Evolutionary conservation across 2,888 invertebrate species (phyloP), one percentile per base, ranked within the genome.

Genomic region (Xanthorhoe spadicearia): DNA sequence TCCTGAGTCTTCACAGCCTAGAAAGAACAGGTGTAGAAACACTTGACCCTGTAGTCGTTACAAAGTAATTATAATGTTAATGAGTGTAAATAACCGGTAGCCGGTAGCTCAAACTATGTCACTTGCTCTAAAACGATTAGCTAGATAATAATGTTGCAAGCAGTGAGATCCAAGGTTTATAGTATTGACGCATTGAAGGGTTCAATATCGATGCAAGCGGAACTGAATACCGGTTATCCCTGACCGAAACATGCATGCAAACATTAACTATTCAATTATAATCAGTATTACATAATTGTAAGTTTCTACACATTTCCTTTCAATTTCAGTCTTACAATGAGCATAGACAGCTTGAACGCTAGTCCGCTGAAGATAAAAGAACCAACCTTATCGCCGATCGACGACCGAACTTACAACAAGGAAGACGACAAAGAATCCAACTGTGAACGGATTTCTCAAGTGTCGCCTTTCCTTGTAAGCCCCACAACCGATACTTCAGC

Each of bases 271-370:
- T 51, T 19, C 49, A 28, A 46, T 57, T 35, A 59, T 54, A 55
- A 60, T 59, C 46, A 50, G 18, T 23, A 53, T 62, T 60, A 23
- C 43, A 23, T 46, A 48, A 52, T 57, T 53, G 35, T 50, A 55
- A 63, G 66, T 67, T 63, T 67, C 66, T 66, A 61, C 43, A 48
- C 46, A 56, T 54, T 58, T 61, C 61, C 57, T 62, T 64, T 66
- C 70, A 60, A 66, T 84, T 80, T 15, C 86, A 93, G 93, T 77
- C 78, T 87, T 51, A 91, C 93, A 48, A 92, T 93, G 90, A 93
- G 93, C 77, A 90, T 87, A 52, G 93, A 93, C 78, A 93, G 93
- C 74, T 82, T 93, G 71, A 93, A 93, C 82, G 87, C 80, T 72
- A 91, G 89, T 72, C 89, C 87, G 2, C 77, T 76, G 49, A 88